Conservation (phyloP, 2,797 vertebrate genomes). For the Sebastes alutus region DNA sequence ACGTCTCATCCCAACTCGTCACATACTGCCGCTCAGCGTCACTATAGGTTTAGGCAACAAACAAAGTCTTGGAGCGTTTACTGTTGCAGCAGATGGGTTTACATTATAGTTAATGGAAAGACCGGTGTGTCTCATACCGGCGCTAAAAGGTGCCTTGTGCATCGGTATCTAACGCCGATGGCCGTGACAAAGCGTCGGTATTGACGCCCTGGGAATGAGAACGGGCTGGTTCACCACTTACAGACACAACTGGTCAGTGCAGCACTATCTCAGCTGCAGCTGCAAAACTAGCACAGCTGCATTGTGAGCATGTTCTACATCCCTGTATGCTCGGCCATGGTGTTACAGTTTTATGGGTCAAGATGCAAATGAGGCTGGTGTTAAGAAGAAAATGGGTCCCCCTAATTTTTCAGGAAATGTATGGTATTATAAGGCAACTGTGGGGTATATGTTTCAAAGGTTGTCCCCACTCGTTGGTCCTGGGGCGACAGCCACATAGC, state of each 20-base stretch:
- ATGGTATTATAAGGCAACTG: background rate
- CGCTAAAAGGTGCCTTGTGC: background rate
- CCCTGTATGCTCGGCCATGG: background rate
- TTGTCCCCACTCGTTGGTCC: background rate
- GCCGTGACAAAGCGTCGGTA: too few relatives aligned
- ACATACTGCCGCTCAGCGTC: background rate
- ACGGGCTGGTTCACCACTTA: background rate
- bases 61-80: too few relatives aligned
- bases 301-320: background rate
- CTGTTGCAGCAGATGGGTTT: background rate
- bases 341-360: constrained; percentile 4
- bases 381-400: background rate
- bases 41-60: too few relatives aligned
- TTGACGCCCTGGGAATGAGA: background rate
- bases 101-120: background rate
- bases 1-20: background rate
- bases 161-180: too few relatives aligned
- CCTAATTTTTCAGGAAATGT: background rate
- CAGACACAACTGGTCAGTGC: background rate
- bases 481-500: background rate
- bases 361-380: background rate
- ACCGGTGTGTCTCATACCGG: background rate
- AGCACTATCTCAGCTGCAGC: background rate
- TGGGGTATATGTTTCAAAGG: background rate
- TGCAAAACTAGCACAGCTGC: constrained; percentile 5